phyloP scores from a whole-genome alignment of 2,113 vertebrate species.

The Regulus satrapa region DNA sequence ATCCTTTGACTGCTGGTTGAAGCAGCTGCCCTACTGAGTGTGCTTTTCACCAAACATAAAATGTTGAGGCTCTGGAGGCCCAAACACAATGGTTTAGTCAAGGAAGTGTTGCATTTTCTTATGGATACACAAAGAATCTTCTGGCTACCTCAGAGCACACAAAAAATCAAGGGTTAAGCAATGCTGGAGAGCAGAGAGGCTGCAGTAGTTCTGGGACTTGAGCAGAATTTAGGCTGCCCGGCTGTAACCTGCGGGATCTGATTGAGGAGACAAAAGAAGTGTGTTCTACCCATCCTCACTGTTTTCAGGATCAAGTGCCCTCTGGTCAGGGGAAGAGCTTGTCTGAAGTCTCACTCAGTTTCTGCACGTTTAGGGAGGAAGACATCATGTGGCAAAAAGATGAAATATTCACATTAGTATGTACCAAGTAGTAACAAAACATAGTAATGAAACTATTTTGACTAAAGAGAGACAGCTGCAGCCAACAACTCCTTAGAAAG shows the following conservation, averaged over 20 bases:
- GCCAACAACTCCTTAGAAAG: neutral
- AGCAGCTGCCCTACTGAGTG: neutral
- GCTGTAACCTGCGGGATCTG: neutral
- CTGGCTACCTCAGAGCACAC: neutral
- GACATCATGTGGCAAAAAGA: neutral
- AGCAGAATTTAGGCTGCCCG: neutral
- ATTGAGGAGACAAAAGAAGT: neutral
- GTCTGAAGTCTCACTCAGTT: neutral
- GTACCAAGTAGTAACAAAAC: neutral
- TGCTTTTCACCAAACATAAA: neutral
- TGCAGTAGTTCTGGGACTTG: neutral
- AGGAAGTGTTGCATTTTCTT: neutral
- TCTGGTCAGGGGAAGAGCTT: neutral
- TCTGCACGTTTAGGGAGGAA: neutral
- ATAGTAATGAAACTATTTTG: neutral
- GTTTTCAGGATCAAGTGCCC: neutral
- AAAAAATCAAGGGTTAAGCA: neutral
- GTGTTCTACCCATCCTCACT: neutral
- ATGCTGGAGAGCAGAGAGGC: neutral
- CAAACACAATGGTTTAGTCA: neutral
- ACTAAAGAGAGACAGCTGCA: neutral
- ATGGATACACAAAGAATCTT: neutral
- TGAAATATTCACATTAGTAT: neutral
- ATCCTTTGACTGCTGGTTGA: neutral
- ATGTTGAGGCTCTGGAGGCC: neutral